Conservation (phyloP, 1,140 invertebrate genomes). For the Phenacoccus solenopsis region DNA sequence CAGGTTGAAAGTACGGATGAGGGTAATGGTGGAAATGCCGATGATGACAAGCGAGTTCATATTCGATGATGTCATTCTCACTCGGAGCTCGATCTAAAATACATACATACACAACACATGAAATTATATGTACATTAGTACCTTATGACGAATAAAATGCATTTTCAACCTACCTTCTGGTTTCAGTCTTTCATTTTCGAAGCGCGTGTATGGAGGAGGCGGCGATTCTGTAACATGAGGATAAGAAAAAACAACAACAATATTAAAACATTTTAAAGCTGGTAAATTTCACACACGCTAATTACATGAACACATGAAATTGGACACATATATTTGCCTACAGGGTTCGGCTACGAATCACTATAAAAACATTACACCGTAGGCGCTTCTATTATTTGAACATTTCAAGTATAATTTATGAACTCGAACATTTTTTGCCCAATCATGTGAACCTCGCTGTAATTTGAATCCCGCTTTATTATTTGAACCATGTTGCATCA, state of each 20-base stretch:
- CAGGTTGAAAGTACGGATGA: not conserved
- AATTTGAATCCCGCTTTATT: too few species aligned
- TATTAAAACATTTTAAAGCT: too few species aligned
- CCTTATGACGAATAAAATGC: slow-evolving; percentile 11
- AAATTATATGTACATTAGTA: not conserved
- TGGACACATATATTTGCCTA: too few species aligned
- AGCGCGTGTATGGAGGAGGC: slow-evolving; percentile 55
- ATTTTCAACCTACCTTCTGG: slow-evolving; percentile 47
- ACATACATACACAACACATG: slow-evolving; percentile 26
- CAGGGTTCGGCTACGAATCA: too few species aligned
- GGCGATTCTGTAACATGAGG: slow-evolving; percentile 53
- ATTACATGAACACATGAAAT: too few species aligned
- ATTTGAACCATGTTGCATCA: too few species aligned
- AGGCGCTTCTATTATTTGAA: too few species aligned
- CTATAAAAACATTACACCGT: too few species aligned
- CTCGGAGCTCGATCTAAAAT: slow-evolving; percentile 51
- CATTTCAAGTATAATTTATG: too few species aligned
- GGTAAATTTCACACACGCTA: too few species aligned
- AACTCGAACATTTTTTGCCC: too few species aligned
- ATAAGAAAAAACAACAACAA: slow-evolving; percentile 24
- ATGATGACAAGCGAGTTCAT: slow-evolving; percentile 34
- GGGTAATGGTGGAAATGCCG: not conserved
- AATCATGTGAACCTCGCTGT: too few species aligned
- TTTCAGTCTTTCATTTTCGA: slow-evolving; percentile 51
- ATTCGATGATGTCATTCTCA: slow-evolving; percentile 42